These are phyloP conservation scores for Novumbra hubbsi DNA, from an alignment of 2,797 vertebrate species.

Conservation along the genomic window DNA sequence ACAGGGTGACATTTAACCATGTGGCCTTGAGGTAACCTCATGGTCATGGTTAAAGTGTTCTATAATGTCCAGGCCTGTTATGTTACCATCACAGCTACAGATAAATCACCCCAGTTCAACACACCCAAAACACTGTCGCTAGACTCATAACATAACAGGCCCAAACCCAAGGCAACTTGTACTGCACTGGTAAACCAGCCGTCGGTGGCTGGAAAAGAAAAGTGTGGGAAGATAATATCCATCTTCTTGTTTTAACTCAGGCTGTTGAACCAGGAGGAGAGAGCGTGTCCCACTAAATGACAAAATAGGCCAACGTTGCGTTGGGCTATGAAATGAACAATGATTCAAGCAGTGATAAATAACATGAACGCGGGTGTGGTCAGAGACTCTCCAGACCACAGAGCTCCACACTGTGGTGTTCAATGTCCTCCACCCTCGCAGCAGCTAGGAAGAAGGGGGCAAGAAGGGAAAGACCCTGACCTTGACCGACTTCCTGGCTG, in stretches of 20 bases:
- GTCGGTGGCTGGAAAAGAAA: not conserved
- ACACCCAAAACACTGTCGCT: not conserved
- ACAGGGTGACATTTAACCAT: not conserved
- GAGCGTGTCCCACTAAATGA: not conserved
- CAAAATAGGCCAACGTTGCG: not conserved
- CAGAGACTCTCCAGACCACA: not conserved
- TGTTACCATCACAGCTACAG: not conserved
- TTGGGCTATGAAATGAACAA: not conserved
- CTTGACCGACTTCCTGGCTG: slow-evolving; percentile 92
- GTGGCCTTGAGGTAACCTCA: not conserved
- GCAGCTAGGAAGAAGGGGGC: slow-evolving; percentile 92
- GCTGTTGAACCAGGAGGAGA: not conserved
- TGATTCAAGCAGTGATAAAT: not conserved
- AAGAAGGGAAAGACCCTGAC: slow-evolving; percentile 98
- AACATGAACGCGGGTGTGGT: not conserved
- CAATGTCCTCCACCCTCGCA: not conserved
- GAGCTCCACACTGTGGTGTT: not conserved
- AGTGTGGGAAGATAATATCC: not conserved
- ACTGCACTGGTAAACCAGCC: not conserved
- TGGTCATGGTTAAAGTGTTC: not conserved
- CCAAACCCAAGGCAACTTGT: not conserved
- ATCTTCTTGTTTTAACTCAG: not conserved
- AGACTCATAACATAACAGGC: not conserved
- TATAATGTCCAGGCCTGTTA: not conserved
- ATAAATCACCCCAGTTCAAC: not conserved